Evolutionary conservation across 1,140 invertebrate species (phyloP).

Genomic region (Pygmarrhopalites habei): DNA sequence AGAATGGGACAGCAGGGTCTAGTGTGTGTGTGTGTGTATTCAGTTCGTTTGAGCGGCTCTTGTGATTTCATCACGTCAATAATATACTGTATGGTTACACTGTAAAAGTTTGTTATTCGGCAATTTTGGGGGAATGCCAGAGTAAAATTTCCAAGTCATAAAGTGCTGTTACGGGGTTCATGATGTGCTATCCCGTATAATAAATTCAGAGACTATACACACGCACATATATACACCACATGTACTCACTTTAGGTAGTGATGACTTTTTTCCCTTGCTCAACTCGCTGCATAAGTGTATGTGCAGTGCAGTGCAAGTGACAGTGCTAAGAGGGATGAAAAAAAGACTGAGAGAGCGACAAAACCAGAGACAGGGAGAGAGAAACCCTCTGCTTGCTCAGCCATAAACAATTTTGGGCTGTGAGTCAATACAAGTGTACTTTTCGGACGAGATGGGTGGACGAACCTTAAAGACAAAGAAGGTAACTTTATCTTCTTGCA

Average conservation of each 20-base stretch:
- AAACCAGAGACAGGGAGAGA: no score
- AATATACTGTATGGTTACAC: slow-evolving; percentile 3
- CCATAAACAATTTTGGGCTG: slow-evolving; percentile 2
- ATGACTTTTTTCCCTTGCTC: no score
- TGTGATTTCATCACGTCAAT: slow-evolving; percentile 26
- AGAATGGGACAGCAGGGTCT: no score
- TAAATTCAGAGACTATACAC: slow-evolving; percentile 2
- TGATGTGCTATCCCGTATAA: background rate
- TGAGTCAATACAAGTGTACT: background rate
- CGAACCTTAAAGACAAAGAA: no score
- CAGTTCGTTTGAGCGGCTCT: slow-evolving; percentile 9
- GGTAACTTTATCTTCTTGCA: no score
- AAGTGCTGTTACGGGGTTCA: slow-evolving; percentile 22
- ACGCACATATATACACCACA: background rate
- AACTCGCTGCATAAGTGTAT: no score
- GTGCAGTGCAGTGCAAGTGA: no score
- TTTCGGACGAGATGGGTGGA: background rate
- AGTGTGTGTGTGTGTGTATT: no score
- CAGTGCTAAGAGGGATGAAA: no score
- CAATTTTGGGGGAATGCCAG: slow-evolving; percentile 24
- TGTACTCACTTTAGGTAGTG: no score
- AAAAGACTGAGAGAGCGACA: no score
- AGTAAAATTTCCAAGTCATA: slow-evolving; percentile 33
- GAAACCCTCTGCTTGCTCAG: no score
- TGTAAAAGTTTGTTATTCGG: slow-evolving; percentile 29